phyloP scores from a whole-genome alignment of 2,113 vertebrate genomes.

The Argyrosomus japonicus region DNA sequence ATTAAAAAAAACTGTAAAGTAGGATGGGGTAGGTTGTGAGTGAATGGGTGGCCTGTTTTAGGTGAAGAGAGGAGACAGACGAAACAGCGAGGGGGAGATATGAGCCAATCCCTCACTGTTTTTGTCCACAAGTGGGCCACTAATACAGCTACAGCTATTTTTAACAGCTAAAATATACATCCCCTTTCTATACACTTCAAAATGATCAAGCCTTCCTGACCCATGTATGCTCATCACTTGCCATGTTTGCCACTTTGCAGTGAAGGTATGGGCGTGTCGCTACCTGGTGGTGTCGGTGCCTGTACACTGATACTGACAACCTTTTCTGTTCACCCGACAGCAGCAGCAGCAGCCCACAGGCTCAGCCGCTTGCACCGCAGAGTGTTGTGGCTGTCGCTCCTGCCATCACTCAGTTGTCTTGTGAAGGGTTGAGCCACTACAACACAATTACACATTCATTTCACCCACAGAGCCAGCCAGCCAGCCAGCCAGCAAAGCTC shows the following conservation, averaged over 20 bases:
- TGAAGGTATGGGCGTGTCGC: slow-evolving; percentile 33
- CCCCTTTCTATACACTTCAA: background rate
- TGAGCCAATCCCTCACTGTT: background rate
- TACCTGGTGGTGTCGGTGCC: slow-evolving; percentile 42
- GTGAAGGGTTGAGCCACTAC: slow-evolving; percentile 73
- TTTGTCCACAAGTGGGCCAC: slow-evolving; percentile 13
- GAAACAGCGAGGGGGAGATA: slow-evolving; percentile 9
- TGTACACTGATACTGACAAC: slow-evolving; percentile 48
- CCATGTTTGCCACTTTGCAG: slow-evolving; percentile 36
- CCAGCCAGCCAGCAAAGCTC: slow-evolving; percentile 19
- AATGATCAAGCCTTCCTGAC: background rate
- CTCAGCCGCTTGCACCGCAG: slow-evolving; percentile 39
- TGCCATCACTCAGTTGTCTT: slow-evolving; percentile 64
- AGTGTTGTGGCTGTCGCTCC: slow-evolving; percentile 45
- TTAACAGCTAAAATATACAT: background rate
- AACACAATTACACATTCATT: slow-evolving; percentile 82
- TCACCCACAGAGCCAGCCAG: slow-evolving; percentile 59
- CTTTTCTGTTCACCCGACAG: slow-evolving; percentile 36
- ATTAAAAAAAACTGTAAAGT: background rate
- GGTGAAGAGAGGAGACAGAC: slow-evolving; percentile 3
- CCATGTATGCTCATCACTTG: slow-evolving; percentile 3
- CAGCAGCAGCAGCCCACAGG: slow-evolving; percentile 6
- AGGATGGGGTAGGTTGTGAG: slow-evolving; percentile 21
- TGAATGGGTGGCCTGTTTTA: slow-evolving; percentile 46
- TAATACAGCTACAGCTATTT: background rate